Evolutionary conservation across 2,113 vertebrate species (phyloP).

Genomic region (Hemichromis elongatus): DNA sequence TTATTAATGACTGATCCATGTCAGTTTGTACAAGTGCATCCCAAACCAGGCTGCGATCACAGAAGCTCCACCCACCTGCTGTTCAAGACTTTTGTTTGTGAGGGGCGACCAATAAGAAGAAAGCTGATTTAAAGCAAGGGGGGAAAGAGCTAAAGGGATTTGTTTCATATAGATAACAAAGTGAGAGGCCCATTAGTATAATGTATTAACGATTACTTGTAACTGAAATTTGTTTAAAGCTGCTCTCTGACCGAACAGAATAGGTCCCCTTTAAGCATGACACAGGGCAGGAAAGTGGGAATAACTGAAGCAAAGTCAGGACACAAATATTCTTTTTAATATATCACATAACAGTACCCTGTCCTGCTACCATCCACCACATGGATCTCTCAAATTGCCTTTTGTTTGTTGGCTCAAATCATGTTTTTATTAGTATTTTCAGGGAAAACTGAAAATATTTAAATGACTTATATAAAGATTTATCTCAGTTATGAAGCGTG

Average conservation of each 20-base stretch:
- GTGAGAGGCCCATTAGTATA: not conserved
- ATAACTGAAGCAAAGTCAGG: not conserved
- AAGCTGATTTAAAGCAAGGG: not conserved
- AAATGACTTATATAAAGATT: not conserved
- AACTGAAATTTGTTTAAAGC: not conserved
- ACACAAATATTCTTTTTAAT: not conserved
- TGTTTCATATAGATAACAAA: not conserved
- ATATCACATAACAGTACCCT: not conserved
- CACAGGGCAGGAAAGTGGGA: not conserved
- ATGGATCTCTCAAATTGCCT: not conserved
- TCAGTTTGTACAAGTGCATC: not conserved
- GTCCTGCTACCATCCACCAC: not conserved
- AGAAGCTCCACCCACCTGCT: not conserved
- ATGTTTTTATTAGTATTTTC: not conserved
- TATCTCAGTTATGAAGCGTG: not conserved
- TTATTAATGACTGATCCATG: not conserved
- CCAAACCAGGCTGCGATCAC: not conserved
- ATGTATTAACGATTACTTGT: not conserved
- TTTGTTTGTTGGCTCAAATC: not conserved
- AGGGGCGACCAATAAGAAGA: not conserved
- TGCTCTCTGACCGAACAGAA: not conserved
- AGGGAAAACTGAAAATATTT: not conserved
- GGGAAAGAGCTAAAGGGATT: rapidly evolving
- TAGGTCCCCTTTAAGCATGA: not conserved
- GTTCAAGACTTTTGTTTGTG: not conserved